Percentiles rank a stretch among this genome's conserved stretches.
Conservation (phyloP, 2,888 invertebrate species). For the Drosophila subsilvestris region DNA sequence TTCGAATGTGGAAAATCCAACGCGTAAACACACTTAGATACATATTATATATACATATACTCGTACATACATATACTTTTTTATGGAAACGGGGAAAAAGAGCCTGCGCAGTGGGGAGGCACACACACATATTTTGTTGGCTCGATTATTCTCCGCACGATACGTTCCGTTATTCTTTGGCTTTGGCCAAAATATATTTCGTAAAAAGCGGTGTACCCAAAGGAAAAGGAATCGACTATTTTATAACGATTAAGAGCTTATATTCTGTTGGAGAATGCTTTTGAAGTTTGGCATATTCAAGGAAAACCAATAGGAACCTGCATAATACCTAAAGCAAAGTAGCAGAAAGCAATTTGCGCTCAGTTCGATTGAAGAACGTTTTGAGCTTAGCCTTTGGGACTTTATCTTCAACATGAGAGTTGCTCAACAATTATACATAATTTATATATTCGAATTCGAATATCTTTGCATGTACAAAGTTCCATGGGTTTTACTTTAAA, state of each 20-base stretch:
- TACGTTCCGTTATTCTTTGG: constrained; percentile 34
- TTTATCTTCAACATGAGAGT: too few relatives aligned
- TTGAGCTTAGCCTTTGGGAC: neutral
- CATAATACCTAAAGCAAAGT: too few relatives aligned
- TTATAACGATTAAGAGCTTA: neutral
- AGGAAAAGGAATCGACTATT: neutral
- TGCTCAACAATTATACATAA: too few relatives aligned
- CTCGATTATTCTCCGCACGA: constrained; percentile 37
- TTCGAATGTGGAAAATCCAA: constrained; percentile 28
- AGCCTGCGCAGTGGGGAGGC: constrained; percentile 35
- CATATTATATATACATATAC: neutral
- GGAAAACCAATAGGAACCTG: too few relatives aligned
- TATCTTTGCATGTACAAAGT: too few relatives aligned
- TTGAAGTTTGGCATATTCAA: too few relatives aligned
- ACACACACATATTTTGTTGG: constrained; percentile 7
- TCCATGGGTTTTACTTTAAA: too few relatives aligned
- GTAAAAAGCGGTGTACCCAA: constrained; percentile 10
- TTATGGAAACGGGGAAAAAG: constrained; percentile 4
- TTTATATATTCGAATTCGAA: too few relatives aligned
- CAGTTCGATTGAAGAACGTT: neutral
- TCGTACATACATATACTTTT: neutral
- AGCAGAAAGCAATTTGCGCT: too few relatives aligned
- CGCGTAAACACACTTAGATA: constrained; percentile 38
- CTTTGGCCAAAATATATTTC: constrained; percentile 31
- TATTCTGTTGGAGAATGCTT: too few relatives aligned